These are phyloP conservation scores for Macrocentrus cingulum DNA, from an alignment of 1,140 invertebrate genomes.

Conservation along the genomic window DNA sequence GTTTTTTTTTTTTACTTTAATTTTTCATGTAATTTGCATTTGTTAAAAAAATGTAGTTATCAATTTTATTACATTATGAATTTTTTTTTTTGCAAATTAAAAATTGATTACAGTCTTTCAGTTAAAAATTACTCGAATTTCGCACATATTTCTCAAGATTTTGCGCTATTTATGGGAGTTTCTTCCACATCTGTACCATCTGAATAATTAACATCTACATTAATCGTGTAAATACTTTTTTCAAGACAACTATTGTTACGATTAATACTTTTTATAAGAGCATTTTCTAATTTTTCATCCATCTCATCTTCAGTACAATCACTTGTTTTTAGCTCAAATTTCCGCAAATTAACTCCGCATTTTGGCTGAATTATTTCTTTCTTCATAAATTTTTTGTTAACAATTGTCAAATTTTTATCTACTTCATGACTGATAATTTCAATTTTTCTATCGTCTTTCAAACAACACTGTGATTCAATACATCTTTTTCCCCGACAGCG, in stretches of 20 bases:
- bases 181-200: neutral
- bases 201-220: neutral
- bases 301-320: constrained; percentile 6
- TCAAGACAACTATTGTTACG: constrained; percentile 23
- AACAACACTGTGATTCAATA: constrained; percentile 48
- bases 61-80: too few species aligned
- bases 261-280: constrained; percentile 3
- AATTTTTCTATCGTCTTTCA: constrained; percentile 43
- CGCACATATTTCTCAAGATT: too few species aligned
- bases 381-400: constrained; percentile 34
- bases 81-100: too few species aligned
- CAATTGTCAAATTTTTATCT: neutral
- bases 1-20: too few species aligned
- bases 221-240: constrained; percentile 24
- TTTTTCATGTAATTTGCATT: too few species aligned
- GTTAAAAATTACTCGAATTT: too few species aligned
- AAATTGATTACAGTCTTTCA: too few species aligned
- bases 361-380: constrained; percentile 34
- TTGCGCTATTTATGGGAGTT: neutral
- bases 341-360: constrained; percentile 33
- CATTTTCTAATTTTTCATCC: neutral
- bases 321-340: constrained; percentile 27
- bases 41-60: too few species aligned
- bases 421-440: constrained; percentile 22
- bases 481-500: constrained; percentile 46